A percentile compares a stretch with the other conserved stretches of the same genome.
Conservation (phyloP, 2,888 invertebrate species). For the Blastobasis lacticolella region DNA sequence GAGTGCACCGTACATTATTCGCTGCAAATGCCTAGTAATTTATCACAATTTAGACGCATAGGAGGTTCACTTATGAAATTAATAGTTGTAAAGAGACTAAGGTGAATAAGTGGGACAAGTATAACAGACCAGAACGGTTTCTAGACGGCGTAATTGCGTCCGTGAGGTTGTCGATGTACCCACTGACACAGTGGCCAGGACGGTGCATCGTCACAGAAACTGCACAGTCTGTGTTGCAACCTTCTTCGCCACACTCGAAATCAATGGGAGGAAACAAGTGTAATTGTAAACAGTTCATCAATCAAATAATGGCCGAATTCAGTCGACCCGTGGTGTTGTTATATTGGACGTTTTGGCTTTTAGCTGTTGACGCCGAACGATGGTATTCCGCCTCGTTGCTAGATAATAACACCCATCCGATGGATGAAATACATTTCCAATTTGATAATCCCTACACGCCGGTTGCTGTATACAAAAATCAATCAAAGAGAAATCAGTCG, state of each 20-base stretch:
- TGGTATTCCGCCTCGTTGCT: constrained; percentile 41
- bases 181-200: constrained; percentile 16
- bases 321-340: constrained; percentile 17
- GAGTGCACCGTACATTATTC: not conserved
- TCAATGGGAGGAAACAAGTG: no score
- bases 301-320: constrained; percentile 18
- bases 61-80: not conserved
- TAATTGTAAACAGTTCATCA: no score
- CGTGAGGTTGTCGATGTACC: constrained; percentile 37
- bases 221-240: constrained; percentile 21
- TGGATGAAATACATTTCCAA: no score
- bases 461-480: no score
- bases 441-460: no score
- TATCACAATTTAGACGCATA: not conserved
- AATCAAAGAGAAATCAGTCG: no score
- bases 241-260: no score
- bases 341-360: constrained; percentile 9
- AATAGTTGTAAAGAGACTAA: constrained; percentile 2
- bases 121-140: constrained; percentile 49
- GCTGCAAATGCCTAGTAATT: not conserved
- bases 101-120: constrained; percentile 31
- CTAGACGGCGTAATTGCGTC: constrained; percentile 50
- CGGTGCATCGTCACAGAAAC: constrained; percentile 28
- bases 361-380: constrained; percentile 23
- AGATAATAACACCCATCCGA: no score